Evolutionary conservation across 2,888 invertebrate genomes (phyloP), one percentile per base, ranked within the genome.

Genomic region (Drosophila prolongata): DNA sequence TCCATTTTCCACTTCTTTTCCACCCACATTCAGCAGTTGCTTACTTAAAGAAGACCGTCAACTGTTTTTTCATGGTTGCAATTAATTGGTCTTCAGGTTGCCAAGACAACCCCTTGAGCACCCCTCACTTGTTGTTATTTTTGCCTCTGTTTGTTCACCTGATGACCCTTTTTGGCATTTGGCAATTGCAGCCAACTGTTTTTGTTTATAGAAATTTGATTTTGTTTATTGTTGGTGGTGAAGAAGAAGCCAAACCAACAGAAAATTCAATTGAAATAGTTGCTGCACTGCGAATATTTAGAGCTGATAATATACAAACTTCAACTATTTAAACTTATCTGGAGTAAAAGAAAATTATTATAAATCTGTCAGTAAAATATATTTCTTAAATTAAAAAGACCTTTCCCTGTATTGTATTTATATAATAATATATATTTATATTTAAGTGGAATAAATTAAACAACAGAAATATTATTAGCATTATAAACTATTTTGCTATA

Each of bases 181-280:
- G 52, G 40, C 44, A 68, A 67, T 68, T 59, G 68, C 68, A 59
- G 50, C 10, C 47, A 11, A 54, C 47, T 65, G 65, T 66, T 65
- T 65, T 76, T 76, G 80, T 76, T 86, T 69, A 79, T 77, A 68
- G 69, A 78, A 77, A 80, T 82, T 85, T 85, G 83, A 85, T 85
- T 85, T 80, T 81, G 78, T 83, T 83, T 79, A 79, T 81, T 79
- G 62, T 80, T 78, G 27, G 53, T 14, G 43, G 43, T 34, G 44
- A 24, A 13, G 34, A 16, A 50, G 44, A 38, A 46, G 27, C 43
- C 44, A 24, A 1, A 16, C 13, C 14, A 16, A 38, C 10, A 30
- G 10, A 46, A 65, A 14, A 19, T 30, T 34, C 44, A 46, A 47
- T 13, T 19, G 46, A 47, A 66, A 47, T 66, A 65, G 65, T 66